phyloP scores from a whole-genome alignment of 2,888 invertebrate species.

The Geophilus truncorum region DNA sequence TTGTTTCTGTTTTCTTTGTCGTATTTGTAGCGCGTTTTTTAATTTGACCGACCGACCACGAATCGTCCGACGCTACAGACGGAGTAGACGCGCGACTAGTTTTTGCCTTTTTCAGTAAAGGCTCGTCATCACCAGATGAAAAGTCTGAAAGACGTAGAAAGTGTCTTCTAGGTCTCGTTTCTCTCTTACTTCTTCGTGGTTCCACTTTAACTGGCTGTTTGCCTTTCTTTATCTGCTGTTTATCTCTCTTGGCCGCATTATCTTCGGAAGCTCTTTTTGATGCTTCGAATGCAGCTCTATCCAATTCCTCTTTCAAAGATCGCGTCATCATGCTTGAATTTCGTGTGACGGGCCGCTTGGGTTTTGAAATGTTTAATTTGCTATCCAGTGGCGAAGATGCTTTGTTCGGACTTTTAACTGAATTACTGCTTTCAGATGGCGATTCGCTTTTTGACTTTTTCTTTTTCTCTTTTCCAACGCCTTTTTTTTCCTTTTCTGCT shows the following conservation, averaged over 20 bases:
- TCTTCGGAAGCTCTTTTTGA: slow-evolving; percentile 29
- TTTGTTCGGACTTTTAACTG: neutral
- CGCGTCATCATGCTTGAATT: slow-evolving; percentile 29
- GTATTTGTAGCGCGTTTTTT: no score
- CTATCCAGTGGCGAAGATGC: neutral
- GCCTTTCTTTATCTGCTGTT: neutral
- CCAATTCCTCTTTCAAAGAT: slow-evolving; percentile 23
- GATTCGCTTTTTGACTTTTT: neutral
- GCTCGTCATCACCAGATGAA: slow-evolving; percentile 37
- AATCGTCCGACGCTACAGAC: neutral
- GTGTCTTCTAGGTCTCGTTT: neutral
- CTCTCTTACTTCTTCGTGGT: neutral
- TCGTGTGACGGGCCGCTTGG: neutral
- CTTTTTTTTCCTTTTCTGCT: neutral
- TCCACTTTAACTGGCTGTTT: slow-evolving; percentile 28
- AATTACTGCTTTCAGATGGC: neutral
- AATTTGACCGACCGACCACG: neutral
- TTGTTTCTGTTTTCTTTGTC: slow-evolving; percentile 5
- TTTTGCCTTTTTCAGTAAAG: slow-evolving; percentile 31
- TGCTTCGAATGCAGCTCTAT: slow-evolving; percentile 32
- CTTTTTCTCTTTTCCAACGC: neutral
- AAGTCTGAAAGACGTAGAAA: slow-evolving; percentile 32
- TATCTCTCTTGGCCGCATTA: neutral
- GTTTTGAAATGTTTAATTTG: neutral
- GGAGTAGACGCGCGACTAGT: neutral